Evolutionary conservation across 2,113 vertebrate genomes (phyloP), one percentile per base, ranked within the genome.

Genomic region (Ranitomeya variabilis): DNA sequence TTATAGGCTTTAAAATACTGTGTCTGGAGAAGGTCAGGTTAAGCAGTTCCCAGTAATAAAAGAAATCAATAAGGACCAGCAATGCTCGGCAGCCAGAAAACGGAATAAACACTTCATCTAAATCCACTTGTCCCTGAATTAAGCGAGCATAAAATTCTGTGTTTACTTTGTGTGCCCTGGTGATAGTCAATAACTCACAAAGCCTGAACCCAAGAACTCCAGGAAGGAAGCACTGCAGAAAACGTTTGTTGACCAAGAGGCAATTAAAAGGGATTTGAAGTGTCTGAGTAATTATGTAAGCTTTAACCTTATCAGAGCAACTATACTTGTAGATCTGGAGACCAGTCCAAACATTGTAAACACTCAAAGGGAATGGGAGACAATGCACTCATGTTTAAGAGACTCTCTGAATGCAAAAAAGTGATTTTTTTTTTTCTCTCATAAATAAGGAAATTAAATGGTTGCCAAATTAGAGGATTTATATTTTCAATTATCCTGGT

Each of bases 61-160:
- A 95, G 90, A 92, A 95, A 95, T 95, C 95, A 93, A 96, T 96
- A 95, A 88, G 85, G 91, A 91, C 92, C 89, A 91, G 93, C 92
- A 94, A 94, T 95, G 93, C 93, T 93, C 94, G 94, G 94, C 91
- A 93, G 93, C 92, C 92, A 93, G 93, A 91, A 95, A 95, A 95
- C 95, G 94, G 94, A 95, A 96, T 95, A 96, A 96, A 95, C 94
- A 94, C 95, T 96, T 94, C 92, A 95, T 95, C 94, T 94, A 94
- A 96, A 95, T 94, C 93, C 91, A 95, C 94, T 96, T 96, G 95
- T 94, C 92, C 92, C 91, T 92, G 93, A 96, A 95, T 96, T 95
- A 96, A 95, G 95, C 93, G 93, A 94, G 94, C 94, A 95, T 96
- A 95, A 96, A 95, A 95, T 94, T 95, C 92, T 93, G 91, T 95